Base-by-base conservation (phyloP, 2,797 vertebrate genomes). In the Anguilla pacifica region DNA sequence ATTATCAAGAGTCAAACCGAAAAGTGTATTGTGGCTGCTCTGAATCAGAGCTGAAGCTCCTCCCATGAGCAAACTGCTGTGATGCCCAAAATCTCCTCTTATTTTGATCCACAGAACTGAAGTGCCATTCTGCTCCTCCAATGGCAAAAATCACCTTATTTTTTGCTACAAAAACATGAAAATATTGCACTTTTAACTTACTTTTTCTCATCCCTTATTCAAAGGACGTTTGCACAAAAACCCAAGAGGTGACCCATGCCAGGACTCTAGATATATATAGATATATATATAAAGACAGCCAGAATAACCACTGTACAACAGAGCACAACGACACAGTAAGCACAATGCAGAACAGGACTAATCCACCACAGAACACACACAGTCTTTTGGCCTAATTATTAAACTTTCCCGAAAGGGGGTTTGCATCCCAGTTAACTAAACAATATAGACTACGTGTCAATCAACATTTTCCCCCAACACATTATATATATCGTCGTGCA, bases 161-260 rank as follows among this genome's bases (percentile, higher is more conserved):
- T 95, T 94, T 88, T 95, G 94, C 91, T 94, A 93, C 93, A 94
- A 96, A 95, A 93, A 94, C 94, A 49, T 93, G 51, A 94, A 92
- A 92, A 96, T 96, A 96, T 96, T 96, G 96, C 95, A 96, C 95
- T 95, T 91, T 93, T 70, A 93, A 94, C 91, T 92, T 94, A 93
- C 93, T 91, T 94, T 93, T 94, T 93, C 94, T 93, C 93, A 91
- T 94, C 94, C 91, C 94, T 94, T 95, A 94, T 90, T 92, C 82
- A 72, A 94, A 94, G 90, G 94, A 95, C 94, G 95, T 95, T 94
- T 95, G 95, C 91, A 92, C 89, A 90, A 94, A 90, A 94, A 90
- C 93, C 92, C 43, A 82, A 81, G 87, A 57, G 93, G 94, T 91
- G 92, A 92, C 91, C 93, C 94, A 94, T 95, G 95, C 94, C 94